phyloP scores from a whole-genome alignment of 1,140 invertebrate species.

The Trigoniulus corallinus region DNA sequence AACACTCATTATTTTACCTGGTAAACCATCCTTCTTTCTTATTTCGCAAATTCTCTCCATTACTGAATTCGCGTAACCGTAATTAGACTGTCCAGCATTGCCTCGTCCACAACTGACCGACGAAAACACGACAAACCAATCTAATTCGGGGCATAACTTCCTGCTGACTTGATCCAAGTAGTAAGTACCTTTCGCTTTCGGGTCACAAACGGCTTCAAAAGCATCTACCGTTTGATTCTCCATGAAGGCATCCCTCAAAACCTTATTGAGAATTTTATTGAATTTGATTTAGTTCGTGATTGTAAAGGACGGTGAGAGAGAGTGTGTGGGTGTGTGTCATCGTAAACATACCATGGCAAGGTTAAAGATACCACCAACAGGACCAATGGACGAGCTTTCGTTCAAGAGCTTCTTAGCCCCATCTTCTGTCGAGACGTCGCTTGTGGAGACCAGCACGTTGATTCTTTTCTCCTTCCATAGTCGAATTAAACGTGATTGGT shows the following conservation, averaged over 20 bases:
- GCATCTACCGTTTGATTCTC: slow-evolving; percentile 61
- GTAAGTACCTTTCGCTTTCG: slow-evolving; percentile 46
- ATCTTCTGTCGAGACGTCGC: slow-evolving; percentile 39
- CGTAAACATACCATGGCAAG: slow-evolving; percentile 63
- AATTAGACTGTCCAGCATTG: slow-evolving; percentile 88
- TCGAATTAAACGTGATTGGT: slow-evolving; percentile 57
- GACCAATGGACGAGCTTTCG: slow-evolving; percentile 44
- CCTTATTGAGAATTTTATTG: slow-evolving; percentile 19
- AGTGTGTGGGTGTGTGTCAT: background rate
- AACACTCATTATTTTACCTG: no score
- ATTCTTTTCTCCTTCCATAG: slow-evolving; percentile 53
- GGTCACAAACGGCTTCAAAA: slow-evolving; percentile 32
- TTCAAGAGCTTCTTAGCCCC: slow-evolving; percentile 53
- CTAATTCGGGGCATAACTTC: slow-evolving; percentile 51
- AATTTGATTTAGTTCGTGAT: no score
- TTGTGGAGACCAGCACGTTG: slow-evolving; percentile 49
- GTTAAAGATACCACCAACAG: slow-evolving; percentile 88
- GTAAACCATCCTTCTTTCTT: slow-evolving; percentile 53
- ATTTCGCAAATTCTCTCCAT: slow-evolving; percentile 89
- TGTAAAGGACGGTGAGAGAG: background rate
- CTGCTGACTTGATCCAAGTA: slow-evolving; percentile 56
- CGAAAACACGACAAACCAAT: slow-evolving; percentile 88
- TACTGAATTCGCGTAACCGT: slow-evolving; percentile 84
- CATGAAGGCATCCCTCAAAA: slow-evolving; percentile 68
- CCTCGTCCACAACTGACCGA: slow-evolving; percentile 86